Base-by-base conservation (phyloP, 2,113 vertebrate species). In the Engraulis encrasicolus region DNA sequence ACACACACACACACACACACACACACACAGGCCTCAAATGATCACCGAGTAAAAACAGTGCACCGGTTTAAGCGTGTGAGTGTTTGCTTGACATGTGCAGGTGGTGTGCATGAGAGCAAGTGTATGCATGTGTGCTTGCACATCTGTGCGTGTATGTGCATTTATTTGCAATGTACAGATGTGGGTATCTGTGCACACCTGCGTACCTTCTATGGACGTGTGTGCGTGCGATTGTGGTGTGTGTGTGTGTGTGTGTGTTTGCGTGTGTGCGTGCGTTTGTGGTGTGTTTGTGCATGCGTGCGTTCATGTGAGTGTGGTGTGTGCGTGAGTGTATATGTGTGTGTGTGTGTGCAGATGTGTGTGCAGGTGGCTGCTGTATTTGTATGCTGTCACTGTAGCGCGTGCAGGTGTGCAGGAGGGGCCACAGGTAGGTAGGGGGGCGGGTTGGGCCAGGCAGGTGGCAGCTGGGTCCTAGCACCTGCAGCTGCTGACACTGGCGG, bases 401-500 rank as follows among this genome's bases (percentile, higher is more conserved):
- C 23, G 50, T 85, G 80, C 87, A 89, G 87, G 85, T 89, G 88
- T 88, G 87, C 82, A 78, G 78, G 38, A 74, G 86, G n/a, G 78
- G 86, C 82, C 83, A 83, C 86, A 88, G 89, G 89, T 89, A 85
- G 80, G n/a, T n/a, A n/a, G n/a, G n/a, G n/a, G 84, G 84, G 80
- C 58, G 54, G 61, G 80, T 50, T n/a, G n/a, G n/a, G n/a, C n/a
- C n/a, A n/a, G 71, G 49, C 84, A 81, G 83, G 82, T 79, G 61
- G 86, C 86, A 87, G 66, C 80, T 85, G 88, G 82, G 58, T 86
- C 79, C 27, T 66, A 66, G 58, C 11, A 23, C 58, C 58, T 27
- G 58, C 58, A 27, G 58, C 23, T 23, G 23, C 12, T 11, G n/a
- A n/a, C n/a, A n/a, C n/a, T n/a, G n/a, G n/a, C n/a, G 58, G 58